phyloP scores from a whole-genome alignment of 30 jellyfish, hydroid and myxozoan genomes.

The Chironex yamaguchii region DNA sequence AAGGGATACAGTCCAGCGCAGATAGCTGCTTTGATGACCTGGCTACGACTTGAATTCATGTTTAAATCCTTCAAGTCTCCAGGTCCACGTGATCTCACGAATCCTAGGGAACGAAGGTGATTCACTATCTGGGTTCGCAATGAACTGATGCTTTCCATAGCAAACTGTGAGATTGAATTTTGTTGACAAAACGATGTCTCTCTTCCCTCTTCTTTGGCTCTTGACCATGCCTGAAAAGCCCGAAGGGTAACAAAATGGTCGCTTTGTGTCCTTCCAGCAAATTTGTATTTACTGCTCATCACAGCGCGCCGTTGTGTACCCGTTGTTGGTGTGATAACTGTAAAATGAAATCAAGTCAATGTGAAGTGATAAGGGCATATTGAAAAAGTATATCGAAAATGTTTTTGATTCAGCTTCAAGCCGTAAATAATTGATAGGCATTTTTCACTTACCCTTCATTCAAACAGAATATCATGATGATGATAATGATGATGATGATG shows the following conservation, averaged over 20 bases:
- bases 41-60: constrained; percentile 78
- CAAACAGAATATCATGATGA: no score
- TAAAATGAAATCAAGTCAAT: no score
- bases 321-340: constrained; percentile 81
- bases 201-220: constrained; percentile 83
- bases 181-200: constrained; percentile 76
- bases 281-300: constrained; percentile 52
- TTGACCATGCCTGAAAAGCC: constrained; percentile 87
- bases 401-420: no score
- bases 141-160: constrained; percentile 94
- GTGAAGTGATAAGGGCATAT: no score
- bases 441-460: no score
- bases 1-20: constrained; percentile 92
- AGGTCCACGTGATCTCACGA: constrained; percentile 81
- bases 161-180: constrained; percentile 81
- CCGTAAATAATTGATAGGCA: no score
- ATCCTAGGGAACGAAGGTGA: constrained; percentile 77
- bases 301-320: constrained; percentile 84
- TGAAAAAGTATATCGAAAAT: no score
- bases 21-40: constrained; percentile 88
- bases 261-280: constrained; percentile 80
- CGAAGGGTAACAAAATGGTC: constrained; percentile 83
- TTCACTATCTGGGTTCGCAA: constrained; percentile 85
- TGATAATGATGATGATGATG: no score
- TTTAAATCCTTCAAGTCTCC: constrained; percentile 92